These are phyloP conservation scores for Alexandromys fortis DNA, from an alignment of 2,113 vertebrate genomes.

Conservation along the genomic window DNA sequence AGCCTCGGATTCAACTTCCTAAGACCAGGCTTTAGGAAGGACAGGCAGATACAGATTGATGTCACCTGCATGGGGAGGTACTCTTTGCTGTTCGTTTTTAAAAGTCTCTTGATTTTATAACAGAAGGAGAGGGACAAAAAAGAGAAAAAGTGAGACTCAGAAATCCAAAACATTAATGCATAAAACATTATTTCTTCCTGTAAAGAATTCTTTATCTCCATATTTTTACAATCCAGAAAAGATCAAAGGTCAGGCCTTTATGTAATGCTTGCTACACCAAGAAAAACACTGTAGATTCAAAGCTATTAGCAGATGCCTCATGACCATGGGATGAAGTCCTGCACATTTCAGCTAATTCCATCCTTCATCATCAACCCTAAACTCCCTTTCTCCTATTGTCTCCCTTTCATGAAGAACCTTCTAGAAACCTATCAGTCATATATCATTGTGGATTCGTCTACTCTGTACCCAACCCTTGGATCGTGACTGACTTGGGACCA, in stretches of 20 bases:
- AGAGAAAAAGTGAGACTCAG: background rate
- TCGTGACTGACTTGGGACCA: background rate
- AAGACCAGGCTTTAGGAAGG: background rate
- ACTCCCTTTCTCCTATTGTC: background rate
- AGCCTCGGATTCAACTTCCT: background rate
- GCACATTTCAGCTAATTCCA: background rate
- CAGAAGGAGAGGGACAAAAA: background rate
- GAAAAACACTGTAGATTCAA: background rate
- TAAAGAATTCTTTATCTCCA: background rate
- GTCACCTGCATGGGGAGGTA: too few relatives aligned
- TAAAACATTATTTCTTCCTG: background rate
- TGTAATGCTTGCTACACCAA: background rate
- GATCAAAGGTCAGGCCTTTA: background rate
- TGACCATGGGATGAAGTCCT: background rate
- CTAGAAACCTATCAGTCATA: background rate
- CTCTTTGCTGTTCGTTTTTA: too few relatives aligned
- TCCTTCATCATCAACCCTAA: too few relatives aligned
- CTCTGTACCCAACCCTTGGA: too few relatives aligned
- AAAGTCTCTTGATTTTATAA: background rate
- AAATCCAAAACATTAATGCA: background rate
- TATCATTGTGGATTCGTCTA: too few relatives aligned
- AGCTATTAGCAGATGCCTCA: background rate
- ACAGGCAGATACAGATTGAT: background rate
- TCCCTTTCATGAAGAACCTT: background rate
- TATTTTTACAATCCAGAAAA: background rate